These are phyloP conservation scores for Drosophila sordidapex DNA, from an alignment of 2,888 invertebrate species.

Conservation along the genomic window DNA sequence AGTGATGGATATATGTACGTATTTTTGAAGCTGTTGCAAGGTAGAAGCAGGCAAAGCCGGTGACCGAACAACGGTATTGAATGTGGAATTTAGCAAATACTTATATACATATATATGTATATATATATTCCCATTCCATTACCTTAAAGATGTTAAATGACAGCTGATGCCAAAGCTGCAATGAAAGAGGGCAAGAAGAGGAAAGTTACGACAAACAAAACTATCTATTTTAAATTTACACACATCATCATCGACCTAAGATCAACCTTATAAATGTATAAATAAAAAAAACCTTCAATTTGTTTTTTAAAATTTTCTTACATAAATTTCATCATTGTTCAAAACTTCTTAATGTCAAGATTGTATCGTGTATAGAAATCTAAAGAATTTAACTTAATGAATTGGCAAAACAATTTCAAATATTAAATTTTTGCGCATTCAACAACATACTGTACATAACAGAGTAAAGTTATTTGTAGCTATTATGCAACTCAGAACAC, in stretches of 20 bases:
- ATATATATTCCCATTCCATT: slow-evolving; percentile 14
- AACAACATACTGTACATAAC: no score
- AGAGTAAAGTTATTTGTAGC: background rate
- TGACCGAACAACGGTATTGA: slow-evolving; percentile 32
- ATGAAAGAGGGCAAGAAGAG: no score
- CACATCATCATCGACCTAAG: background rate
- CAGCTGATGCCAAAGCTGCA: background rate
- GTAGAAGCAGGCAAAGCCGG: slow-evolving; percentile 18
- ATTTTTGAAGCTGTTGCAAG: slow-evolving; percentile 9
- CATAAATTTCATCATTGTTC: background rate
- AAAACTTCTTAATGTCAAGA: background rate
- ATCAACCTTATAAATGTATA: background rate
- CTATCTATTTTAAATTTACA: background rate
- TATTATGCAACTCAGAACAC: background rate
- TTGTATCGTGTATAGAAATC: background rate
- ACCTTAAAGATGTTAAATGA: slow-evolving; percentile 15
- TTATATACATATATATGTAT: background rate
- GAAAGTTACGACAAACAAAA: background rate
- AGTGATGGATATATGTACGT: background rate
- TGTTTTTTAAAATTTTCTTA: no score
- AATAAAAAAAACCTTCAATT: background rate
- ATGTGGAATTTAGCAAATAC: slow-evolving; percentile 26
- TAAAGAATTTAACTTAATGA: background rate
- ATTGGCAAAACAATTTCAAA: background rate
- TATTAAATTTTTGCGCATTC: no score